phyloP scores from a whole-genome alignment of 2,797 vertebrate genomes.

The Limosa lapponica region DNA sequence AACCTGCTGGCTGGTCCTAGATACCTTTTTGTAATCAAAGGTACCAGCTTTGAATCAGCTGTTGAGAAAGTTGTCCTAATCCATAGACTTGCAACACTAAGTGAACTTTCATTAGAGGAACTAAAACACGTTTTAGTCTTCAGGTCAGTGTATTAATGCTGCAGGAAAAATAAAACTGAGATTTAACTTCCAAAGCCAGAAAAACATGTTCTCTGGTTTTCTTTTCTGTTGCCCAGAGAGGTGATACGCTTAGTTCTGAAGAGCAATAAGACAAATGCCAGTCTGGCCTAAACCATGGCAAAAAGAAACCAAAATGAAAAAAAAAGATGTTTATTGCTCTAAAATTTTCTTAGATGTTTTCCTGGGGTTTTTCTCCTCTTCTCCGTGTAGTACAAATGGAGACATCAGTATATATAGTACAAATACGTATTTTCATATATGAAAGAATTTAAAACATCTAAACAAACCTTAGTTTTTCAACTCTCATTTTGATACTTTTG shows the following conservation, averaged over 20 bases:
- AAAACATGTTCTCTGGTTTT: neutral
- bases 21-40: neutral
- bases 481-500: neutral
- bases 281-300: neutral
- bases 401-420: neutral
- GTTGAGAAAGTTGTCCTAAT: neutral
- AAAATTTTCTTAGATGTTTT: neutral
- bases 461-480: neutral
- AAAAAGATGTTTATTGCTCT: neutral
- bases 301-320: neutral
- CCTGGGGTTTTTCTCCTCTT: neutral
- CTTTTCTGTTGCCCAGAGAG: neutral
- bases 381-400: neutral
- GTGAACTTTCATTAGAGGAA: neutral
- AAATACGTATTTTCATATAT: neutral
- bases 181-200: neutral
- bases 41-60: neutral
- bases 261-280: neutral
- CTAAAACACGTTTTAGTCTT: neutral
- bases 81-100: neutral
- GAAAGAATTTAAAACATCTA: slow-evolving; percentile 7
- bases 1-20: neutral
- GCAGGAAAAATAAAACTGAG: neutral
- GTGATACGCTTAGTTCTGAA: neutral
- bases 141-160: neutral